Evolutionary conservation across 2,113 vertebrate genomes (phyloP), one percentile per base, ranked within the genome.

Genomic region (Mastomys coucha): DNA sequence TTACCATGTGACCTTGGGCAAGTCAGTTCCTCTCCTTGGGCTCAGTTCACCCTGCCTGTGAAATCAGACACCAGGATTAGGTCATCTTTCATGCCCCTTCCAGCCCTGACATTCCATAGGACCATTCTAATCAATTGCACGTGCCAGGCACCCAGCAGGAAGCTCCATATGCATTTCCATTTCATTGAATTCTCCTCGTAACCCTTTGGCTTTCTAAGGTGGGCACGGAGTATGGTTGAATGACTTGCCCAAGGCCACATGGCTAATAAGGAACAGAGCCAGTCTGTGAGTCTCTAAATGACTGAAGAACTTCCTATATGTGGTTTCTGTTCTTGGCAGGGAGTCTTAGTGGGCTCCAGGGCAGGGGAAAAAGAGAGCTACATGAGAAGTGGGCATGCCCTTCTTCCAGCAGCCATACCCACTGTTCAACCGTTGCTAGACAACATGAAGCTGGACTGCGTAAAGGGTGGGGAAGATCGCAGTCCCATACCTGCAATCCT

Each of bases 1-100:
- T 91, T 97, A 87, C 95, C 56, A 10, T 89, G 81, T 97, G 96
- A 89, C 97, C 95, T 96, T 97, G 96, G 95, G 58, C 93, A 91
- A 96, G 96, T 97, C 97, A 91, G 10, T 95, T 95, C 51, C 69
- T 78, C 26, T 97, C 89, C 70, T 51, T 76, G 70, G 51, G 42
- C 45, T 69, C 89, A 76, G 51, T 82, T 95, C 92, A 95, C 93
- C 78, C 49, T n/a, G 26, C 72, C 95, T 97, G 58, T 96, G 97
- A 98, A 96, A 96, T 84, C 81, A 96, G 93, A 95, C 70, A 70
- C 81, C 10, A 3, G 77, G 36, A 96, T 97, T 63, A 97, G 92
- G 91, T 97, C 88, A 97, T 94, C 91, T 28, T 76, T 91, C 82
- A 84, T 76, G 86, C 78, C 89, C 80, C 69, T 94, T 97, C 82